A percentile compares a stretch with the other conserved stretches of the same genome.
These are phyloP conservation scores for Lagenorhynchus albirostris DNA, from an alignment of 2,113 vertebrate species.

Conservation along the genomic window DNA sequence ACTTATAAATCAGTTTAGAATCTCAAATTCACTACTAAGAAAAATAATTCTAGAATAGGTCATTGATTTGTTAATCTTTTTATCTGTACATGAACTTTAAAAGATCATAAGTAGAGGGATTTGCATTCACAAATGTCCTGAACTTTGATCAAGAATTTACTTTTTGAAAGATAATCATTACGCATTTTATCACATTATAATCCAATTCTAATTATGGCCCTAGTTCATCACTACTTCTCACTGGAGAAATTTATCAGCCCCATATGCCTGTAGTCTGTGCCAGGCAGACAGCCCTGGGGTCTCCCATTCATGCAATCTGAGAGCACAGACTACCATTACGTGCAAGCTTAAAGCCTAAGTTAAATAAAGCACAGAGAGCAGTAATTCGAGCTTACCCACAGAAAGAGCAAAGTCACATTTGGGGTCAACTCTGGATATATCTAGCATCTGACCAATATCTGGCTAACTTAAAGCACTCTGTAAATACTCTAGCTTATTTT, in stretches of 20 bases:
- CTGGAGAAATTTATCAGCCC: neutral
- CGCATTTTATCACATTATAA: neutral
- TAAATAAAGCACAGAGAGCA: slow-evolving; percentile 23
- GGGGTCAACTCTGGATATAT: neutral
- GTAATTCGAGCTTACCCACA: slow-evolving; percentile 41
- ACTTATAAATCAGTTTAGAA: neutral
- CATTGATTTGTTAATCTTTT: neutral
- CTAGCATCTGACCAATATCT: slow-evolving; percentile 18
- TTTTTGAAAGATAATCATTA: neutral
- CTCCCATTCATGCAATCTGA: neutral
- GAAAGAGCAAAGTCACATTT: slow-evolving; percentile 1
- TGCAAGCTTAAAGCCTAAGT: neutral
- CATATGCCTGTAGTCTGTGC: neutral
- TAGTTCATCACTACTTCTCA: neutral
- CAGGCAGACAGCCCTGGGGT: neutral
- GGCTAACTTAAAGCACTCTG: neutral
- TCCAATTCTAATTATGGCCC: neutral
- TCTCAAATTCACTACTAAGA: neutral
- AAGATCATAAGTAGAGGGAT: neutral
- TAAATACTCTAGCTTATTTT: neutral
- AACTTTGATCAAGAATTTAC: neutral
- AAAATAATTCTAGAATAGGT: neutral
- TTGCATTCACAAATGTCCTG: neutral
- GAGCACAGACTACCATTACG: neutral
- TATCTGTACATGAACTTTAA: neutral